Conservation (phyloP, 2,888 invertebrate species). For the Unio pictorum region DNA sequence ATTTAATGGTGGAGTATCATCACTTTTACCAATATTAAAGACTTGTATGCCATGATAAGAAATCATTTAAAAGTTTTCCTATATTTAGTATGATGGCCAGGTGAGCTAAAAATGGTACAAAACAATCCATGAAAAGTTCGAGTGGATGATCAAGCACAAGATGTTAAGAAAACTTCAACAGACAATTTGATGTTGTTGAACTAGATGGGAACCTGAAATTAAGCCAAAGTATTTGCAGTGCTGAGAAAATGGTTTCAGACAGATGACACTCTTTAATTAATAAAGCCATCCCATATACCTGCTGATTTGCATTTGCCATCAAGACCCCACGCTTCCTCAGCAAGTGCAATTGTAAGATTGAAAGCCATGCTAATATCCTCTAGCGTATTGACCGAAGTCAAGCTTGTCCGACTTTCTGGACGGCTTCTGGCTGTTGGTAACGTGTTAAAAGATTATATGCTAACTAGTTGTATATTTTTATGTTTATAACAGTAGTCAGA, state of each 20-base stretch:
- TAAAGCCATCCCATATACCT: slow-evolving; percentile 44
- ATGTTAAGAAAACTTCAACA: too few species aligned
- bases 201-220: neutral
- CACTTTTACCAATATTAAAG: too few species aligned
- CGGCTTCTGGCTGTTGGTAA: slow-evolving; percentile 40
- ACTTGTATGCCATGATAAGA: too few species aligned
- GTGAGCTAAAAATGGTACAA: too few species aligned
- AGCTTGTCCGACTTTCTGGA: slow-evolving; percentile 41
- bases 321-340: slow-evolving; percentile 49
- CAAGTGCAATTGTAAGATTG: slow-evolving; percentile 57
- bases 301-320: slow-evolving; percentile 25
- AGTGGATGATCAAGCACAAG: too few species aligned
- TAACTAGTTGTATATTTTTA: too few species aligned
- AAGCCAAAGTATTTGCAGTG: slow-evolving; percentile 1
- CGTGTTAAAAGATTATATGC: slow-evolving; percentile 1
- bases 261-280: slow-evolving; percentile 28
- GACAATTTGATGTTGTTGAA: too few species aligned
- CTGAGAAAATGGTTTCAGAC: slow-evolving; percentile 6
- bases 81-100: too few species aligned
- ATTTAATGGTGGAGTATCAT: too few species aligned
- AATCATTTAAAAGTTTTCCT: too few species aligned
- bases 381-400: slow-evolving; percentile 52
- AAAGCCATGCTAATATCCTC: slow-evolving; percentile 62
- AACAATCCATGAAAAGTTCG: too few species aligned
- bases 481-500: too few species aligned